These are phyloP conservation scores for Hippopotamyrus pictus DNA, from an alignment of 2,797 vertebrate genomes.

Conservation along the genomic window DNA sequence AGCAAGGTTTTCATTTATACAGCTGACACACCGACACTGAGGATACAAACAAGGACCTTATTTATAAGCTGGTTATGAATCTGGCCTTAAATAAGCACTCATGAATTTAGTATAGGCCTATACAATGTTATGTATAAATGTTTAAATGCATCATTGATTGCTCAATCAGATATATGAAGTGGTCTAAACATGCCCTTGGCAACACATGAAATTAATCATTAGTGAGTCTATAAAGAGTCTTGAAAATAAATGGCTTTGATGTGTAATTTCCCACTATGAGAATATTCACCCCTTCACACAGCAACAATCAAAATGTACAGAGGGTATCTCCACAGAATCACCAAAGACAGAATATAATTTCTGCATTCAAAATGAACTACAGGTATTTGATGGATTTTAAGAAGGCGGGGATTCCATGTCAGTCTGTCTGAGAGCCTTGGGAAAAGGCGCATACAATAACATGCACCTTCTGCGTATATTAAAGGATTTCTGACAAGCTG, in stretches of 20 bases:
- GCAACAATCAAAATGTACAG: background rate
- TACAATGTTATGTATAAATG: background rate
- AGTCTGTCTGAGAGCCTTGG: background rate
- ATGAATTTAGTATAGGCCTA: background rate
- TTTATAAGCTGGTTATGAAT: background rate
- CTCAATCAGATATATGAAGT: background rate
- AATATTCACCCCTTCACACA: background rate
- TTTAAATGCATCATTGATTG: background rate
- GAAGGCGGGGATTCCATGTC: background rate
- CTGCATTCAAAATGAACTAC: background rate
- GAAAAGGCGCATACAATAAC: background rate
- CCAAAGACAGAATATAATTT: background rate
- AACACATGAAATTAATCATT: background rate
- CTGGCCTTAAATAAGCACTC: background rate
- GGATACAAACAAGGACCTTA: background rate
- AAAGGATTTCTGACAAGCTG: background rate
- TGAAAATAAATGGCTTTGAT: background rate
- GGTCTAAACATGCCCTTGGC: background rate
- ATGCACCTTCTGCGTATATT: background rate
- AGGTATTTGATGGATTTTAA: background rate
- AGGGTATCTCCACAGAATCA: background rate
- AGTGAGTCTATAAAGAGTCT: background rate
- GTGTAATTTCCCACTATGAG: background rate
- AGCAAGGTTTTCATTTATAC: background rate
- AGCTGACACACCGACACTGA: background rate